phyloP scores from a whole-genome alignment of 1,140 invertebrate genomes.

The Zaprionus inermis region DNA sequence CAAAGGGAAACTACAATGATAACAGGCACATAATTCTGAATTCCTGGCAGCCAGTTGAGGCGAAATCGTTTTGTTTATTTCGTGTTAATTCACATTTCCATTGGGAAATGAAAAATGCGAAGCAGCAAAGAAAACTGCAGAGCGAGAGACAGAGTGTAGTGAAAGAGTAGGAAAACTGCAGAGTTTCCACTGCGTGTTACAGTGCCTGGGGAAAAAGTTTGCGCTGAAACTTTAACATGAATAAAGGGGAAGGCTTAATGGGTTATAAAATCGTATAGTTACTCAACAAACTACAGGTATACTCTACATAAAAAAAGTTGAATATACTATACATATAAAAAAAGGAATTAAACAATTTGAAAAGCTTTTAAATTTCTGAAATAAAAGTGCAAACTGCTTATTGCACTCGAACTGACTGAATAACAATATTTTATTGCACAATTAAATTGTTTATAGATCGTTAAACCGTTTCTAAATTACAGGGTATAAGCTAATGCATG shows the following conservation, averaged over 20 bases:
- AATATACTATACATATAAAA: too few species aligned
- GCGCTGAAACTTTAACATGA: not conserved
- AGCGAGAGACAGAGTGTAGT: not conserved
- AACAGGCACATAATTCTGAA: conserved; percentile 72
- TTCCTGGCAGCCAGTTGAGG: conserved; percentile 17
- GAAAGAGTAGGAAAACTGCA: not conserved
- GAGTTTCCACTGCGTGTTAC: not conserved
- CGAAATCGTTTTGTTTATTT: conserved; percentile 40
- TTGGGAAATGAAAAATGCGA: conserved; percentile 32
- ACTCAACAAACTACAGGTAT: not conserved
- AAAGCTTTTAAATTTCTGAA: too few species aligned
- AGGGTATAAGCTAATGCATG: too few species aligned
- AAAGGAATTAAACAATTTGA: not conserved
- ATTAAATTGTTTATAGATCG: too few species aligned
- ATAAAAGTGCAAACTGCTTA: not conserved
- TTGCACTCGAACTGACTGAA: too few species aligned
- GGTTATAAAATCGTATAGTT: not conserved
- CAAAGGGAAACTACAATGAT: conserved; percentile 61
- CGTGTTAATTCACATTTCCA: conserved; percentile 52
- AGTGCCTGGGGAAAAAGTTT: not conserved
- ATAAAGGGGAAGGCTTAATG: not conserved
- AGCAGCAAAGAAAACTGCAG: conserved; percentile 20
- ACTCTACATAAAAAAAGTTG: not conserved
- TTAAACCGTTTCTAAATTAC: too few species aligned
- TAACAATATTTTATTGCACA: too few species aligned